Conservation (phyloP, 2,888 invertebrate species). For the Phyllotreta cruciferae region DNA sequence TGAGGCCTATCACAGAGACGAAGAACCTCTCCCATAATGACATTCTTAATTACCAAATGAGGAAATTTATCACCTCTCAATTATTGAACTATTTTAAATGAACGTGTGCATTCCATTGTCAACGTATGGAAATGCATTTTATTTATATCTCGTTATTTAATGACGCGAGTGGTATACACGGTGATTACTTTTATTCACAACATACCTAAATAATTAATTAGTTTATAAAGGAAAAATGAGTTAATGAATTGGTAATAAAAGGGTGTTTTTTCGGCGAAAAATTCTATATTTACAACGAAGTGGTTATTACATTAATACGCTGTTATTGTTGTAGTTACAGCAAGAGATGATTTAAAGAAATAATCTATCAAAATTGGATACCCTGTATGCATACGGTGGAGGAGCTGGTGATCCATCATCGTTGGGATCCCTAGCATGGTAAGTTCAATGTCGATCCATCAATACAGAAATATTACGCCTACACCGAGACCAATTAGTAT, state of each 20-base stretch:
- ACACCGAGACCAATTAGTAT: slow-evolving; percentile 52
- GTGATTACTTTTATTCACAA: neutral
- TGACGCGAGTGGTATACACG: slow-evolving; percentile 29
- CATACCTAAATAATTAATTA: no score
- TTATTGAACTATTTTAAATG: slow-evolving; percentile 51
- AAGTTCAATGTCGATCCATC: slow-evolving; percentile 54
- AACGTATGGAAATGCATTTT: slow-evolving; percentile 46
- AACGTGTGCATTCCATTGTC: slow-evolving; percentile 47
- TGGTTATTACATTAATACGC: no score
- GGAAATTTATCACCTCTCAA: slow-evolving; percentile 49
- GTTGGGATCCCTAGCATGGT: slow-evolving; percentile 47
- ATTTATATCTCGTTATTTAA: no score
- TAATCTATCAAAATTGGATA: neutral
- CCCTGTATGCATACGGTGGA: slow-evolving; percentile 39
- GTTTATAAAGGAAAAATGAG: no score
- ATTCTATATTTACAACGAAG: no score
- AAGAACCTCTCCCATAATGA: slow-evolving; percentile 35
- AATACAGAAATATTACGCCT: slow-evolving; percentile 54
- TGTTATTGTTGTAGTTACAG: no score
- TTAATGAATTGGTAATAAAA: no score
- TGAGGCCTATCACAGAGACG: slow-evolving; percentile 36
- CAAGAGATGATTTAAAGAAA: no score
- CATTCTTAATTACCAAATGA: slow-evolving; percentile 43
- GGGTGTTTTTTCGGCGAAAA: no score
- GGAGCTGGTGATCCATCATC: slow-evolving; percentile 47